phyloP scores from a whole-genome alignment of 2,797 vertebrate species.

The Acipenser transmontanus region DNA sequence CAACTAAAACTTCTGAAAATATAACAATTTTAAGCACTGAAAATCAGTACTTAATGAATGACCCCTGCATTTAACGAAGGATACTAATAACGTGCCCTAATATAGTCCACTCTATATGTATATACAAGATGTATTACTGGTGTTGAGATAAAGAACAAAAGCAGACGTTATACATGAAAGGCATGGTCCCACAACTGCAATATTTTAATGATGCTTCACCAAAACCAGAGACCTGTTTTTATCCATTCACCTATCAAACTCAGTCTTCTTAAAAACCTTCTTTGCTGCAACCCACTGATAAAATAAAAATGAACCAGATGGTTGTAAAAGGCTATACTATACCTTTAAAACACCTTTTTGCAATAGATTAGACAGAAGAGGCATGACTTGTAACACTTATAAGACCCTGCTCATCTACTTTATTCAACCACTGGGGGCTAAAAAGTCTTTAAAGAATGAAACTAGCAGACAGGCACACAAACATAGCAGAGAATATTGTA shows the following conservation, averaged over 20 bases:
- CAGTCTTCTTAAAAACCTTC: too few species aligned
- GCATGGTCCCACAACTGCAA: too few species aligned
- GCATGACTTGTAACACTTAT: background rate
- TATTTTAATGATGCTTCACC: too few species aligned
- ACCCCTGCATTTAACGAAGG: too few species aligned
- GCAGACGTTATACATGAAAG: too few species aligned
- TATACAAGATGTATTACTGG: too few species aligned
- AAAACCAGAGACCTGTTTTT: too few species aligned
- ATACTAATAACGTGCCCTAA: too few species aligned
- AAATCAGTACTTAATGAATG: too few species aligned
- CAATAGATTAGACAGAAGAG: background rate
- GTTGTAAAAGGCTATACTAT: background rate
- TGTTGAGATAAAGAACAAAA: too few species aligned
- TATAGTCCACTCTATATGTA: too few species aligned
- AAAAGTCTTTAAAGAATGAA: background rate
- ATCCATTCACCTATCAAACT: too few species aligned
- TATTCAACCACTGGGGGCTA: background rate
- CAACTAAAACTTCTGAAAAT: background rate
- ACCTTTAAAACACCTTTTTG: background rate
- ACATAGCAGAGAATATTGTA: conserved; percentile 9
- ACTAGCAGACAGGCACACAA: background rate
- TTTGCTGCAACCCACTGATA: background rate
- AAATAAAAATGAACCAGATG: background rate
- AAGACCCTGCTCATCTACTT: background rate
- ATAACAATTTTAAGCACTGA: background rate